These are phyloP conservation scores for Eueides isabella DNA, from an alignment of 1,140 invertebrate genomes.

Conservation along the genomic window DNA sequence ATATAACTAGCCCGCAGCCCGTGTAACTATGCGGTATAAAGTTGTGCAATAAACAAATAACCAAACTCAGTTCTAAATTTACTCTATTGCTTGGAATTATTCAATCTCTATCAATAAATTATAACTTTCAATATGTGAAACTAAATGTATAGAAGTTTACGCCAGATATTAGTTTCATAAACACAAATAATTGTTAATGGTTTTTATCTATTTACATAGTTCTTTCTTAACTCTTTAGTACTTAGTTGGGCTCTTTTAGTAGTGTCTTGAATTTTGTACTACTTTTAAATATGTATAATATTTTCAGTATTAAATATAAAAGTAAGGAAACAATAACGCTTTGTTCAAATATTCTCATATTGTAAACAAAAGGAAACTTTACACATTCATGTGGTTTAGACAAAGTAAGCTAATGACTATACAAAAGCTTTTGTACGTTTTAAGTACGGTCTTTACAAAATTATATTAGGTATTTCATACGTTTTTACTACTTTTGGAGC, in stretches of 20 bases:
- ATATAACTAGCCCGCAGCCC: too few species aligned
- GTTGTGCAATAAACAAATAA: not conserved
- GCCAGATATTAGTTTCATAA: not conserved
- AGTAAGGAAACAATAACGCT: not conserved
- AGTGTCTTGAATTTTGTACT: not conserved
- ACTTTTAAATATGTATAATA: not conserved
- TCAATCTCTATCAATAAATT: not conserved
- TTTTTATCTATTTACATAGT: not conserved
- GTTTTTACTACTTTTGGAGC: not conserved
- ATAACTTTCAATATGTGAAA: not conserved
- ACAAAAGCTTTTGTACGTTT: constrained; percentile 16
- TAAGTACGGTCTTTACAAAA: not conserved
- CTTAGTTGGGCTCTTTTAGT: too few species aligned
- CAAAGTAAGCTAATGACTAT: constrained; percentile 21
- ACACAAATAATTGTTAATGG: not conserved
- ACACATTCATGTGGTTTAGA: constrained; percentile 20
- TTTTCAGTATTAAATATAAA: not conserved
- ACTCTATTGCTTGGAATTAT: not conserved
- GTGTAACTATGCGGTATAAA: too few species aligned
- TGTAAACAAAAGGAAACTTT: constrained; percentile 24
- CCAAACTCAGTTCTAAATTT: not conserved
- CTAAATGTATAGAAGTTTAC: not conserved
- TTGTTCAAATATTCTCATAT: not conserved
- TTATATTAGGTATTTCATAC: not conserved
- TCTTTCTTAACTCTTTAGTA: too few species aligned